Evolutionary conservation across 2,113 vertebrate genomes (phyloP), one percentile per base, ranked within the genome.

Genomic region (Athene cunicularia): DNA sequence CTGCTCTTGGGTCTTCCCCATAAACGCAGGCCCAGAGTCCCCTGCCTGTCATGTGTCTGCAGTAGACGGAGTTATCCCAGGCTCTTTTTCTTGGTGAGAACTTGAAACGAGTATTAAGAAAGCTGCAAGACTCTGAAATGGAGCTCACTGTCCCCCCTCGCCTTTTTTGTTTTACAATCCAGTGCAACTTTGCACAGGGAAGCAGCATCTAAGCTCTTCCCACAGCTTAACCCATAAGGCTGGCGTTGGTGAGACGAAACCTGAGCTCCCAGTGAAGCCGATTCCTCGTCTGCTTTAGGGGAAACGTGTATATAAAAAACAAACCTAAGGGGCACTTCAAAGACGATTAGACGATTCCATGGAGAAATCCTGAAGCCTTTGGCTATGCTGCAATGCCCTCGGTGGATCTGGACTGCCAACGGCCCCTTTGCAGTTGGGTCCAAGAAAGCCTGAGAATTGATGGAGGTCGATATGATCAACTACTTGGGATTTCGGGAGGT

Each of bases 391-490:
- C 80, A 88, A 50, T 63, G 81, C 77, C 94, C 84, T 80, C 17
- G 1, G n/a, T 68, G 71, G 84, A 60, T 52, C 49, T 43, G 86
- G 68, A 73, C 41, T 37, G 64, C 41, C 70, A 71, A 92, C 8
- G 14, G 86, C 60, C 37, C 70, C 64, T 88, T 56, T 41, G 76
- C 67, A 30, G 37, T 1, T 74, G 73, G 59, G 64, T 93, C 76
- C 86, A 50, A 59, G 56, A 50, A 80, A 85, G 93, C 91, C 90
- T 92, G 83, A 87, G 91, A 90, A 63, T 39, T 5, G 17, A 74
- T 28, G 74, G 47, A 90, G 92, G 45, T 60, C 5, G 23, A 55
- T 30, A 30, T 13, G 86, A 67, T 16, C 0, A 2, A 80, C 86
- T 76, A 11, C 30, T 53, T 18, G 76, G 93, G 63, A 74, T 86